Conservation (phyloP, 2,888 invertebrate species). For the Cinara cedri region DNA sequence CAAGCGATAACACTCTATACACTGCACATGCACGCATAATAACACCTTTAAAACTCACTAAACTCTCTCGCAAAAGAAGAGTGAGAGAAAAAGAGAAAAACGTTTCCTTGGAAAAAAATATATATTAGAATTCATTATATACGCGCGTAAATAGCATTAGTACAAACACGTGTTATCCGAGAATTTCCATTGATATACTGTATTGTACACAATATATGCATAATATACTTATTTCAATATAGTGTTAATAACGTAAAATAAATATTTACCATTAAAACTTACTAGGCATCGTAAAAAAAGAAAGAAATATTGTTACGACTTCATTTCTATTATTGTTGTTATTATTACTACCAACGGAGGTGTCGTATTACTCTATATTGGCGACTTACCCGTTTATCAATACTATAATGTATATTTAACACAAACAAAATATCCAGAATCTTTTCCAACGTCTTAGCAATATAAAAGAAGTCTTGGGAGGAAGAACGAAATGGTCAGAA, state of each 20-base stretch:
- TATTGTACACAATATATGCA: too few relatives aligned
- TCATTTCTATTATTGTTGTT: not conserved
- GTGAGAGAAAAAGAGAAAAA: too few relatives aligned
- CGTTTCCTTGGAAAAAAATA: not conserved
- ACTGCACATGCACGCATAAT: not conserved
- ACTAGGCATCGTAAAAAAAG: not conserved
- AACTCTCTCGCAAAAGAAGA: not conserved
- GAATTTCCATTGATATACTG: not conserved
- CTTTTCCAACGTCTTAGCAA: too few relatives aligned
- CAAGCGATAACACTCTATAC: not conserved
- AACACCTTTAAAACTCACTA: not conserved
- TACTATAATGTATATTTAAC: too few relatives aligned
- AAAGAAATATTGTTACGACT: not conserved
- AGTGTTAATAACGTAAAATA: not conserved
- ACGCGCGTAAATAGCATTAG: not conserved
- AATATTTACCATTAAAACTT: not conserved
- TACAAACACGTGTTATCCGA: not conserved
- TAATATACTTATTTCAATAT: not conserved
- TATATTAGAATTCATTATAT: not conserved
- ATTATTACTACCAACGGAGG: too few relatives aligned
- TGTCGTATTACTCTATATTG: too few relatives aligned
- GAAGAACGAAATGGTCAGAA: too few relatives aligned
- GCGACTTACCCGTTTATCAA: not conserved
- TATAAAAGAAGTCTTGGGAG: too few relatives aligned
- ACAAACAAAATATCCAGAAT: too few relatives aligned